Evolutionary conservation across 1,140 invertebrate genomes (phyloP).

Genomic region (Camponotus vicinus): DNA sequence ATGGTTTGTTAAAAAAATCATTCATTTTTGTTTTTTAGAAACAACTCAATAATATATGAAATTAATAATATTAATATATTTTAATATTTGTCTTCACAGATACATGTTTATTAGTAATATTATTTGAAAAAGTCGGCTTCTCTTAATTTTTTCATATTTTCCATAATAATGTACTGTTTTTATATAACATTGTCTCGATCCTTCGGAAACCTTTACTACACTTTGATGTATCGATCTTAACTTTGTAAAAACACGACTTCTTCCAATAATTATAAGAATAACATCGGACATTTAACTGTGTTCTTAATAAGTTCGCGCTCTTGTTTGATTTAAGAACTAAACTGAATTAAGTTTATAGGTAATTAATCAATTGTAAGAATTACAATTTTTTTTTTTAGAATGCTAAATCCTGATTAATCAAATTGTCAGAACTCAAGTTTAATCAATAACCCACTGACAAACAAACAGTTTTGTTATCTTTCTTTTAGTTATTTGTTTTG

Average conservation of each 20-base stretch:
- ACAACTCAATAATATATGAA: too few species aligned
- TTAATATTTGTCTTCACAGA: neutral
- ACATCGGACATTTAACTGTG: neutral
- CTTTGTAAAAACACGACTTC: neutral
- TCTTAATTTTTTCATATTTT: neutral
- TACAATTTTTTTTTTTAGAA: neutral
- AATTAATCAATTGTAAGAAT: slow-evolving; percentile 15
- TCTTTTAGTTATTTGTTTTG: too few species aligned
- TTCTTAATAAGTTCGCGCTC: neutral
- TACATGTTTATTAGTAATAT: neutral
- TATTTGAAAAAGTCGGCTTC: neutral
- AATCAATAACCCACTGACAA: neutral
- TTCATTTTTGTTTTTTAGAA: too few species aligned
- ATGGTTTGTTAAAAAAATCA: too few species aligned
- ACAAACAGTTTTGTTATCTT: slow-evolving; percentile 1
- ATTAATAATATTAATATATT: neutral
- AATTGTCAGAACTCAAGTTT: neutral
- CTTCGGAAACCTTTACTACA: neutral
- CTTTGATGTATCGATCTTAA: neutral
- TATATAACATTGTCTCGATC: neutral
- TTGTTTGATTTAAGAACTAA: slow-evolving; percentile 20
- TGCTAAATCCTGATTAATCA: slow-evolving; percentile 16
- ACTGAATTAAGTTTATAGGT: slow-evolving; percentile 15
- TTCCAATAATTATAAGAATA: neutral
- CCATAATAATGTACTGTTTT: neutral